Conservation (phyloP, 1,140 invertebrate species). For the Drosophila sp. region DNA sequence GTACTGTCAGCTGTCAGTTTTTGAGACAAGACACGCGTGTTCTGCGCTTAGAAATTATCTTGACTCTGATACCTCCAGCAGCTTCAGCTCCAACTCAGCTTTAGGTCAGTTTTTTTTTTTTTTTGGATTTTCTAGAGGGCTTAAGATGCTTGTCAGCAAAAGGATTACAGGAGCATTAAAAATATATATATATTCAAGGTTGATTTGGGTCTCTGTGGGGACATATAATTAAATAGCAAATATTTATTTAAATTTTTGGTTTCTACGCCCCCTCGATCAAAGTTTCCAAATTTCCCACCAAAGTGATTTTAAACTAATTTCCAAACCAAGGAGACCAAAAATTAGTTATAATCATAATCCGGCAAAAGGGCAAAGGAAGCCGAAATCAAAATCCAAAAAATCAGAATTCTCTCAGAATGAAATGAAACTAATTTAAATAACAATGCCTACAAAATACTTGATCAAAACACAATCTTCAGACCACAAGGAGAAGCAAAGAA, state of each 20-base stretch:
- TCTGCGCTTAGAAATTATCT: constrained; percentile 14
- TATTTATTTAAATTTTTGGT: constrained; percentile 44
- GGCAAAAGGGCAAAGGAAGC: constrained; percentile 54
- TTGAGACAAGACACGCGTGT: constrained; percentile 59
- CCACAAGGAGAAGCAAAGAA: constrained; percentile 22
- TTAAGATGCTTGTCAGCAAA: constrained; percentile 76
- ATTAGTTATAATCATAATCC: constrained; percentile 76
- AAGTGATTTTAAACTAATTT: constrained; percentile 72
- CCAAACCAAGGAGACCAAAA: constrained; percentile 56
- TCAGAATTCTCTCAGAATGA: constrained; percentile 50
- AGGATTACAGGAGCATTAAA: constrained; percentile 79
- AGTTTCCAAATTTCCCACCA: constrained; percentile 25
- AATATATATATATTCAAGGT: constrained; percentile 7
- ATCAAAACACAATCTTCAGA: constrained; percentile 75
- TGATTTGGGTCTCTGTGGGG: constrained; percentile 2
- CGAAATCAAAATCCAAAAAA: not conserved
- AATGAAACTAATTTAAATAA: constrained; percentile 82
- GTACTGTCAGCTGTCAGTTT: constrained; percentile 67
- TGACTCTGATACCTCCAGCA: constrained; percentile 39
- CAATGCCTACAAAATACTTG: constrained; percentile 76
- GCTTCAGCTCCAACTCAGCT: constrained; percentile 25
- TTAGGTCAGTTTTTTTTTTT: constrained; percentile 48
- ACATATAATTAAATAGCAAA: constrained; percentile 50
- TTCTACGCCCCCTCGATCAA: constrained; percentile 52
- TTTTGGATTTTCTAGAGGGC: constrained; percentile 24